A percentile compares a stretch with the other conserved stretches of the same genome.
Evolutionary conservation across 1,140 invertebrate genomes (phyloP).

Genomic region (Drosophila ogumai): DNA sequence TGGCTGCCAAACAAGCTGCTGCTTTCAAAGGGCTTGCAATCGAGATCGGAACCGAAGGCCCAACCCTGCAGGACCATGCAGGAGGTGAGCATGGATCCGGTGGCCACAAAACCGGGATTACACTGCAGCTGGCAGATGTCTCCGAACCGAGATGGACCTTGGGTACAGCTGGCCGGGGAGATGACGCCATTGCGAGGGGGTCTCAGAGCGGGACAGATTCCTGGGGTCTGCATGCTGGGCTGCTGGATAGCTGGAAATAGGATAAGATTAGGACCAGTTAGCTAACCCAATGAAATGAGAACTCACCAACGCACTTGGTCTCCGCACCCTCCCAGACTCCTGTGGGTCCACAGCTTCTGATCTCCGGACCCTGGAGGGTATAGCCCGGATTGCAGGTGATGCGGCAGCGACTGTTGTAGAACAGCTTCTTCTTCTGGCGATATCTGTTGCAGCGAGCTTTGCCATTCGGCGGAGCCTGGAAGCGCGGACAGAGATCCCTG

Average conservation of each 20-base stretch:
- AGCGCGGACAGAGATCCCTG: slow-evolving; percentile 73
- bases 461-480: slow-evolving; percentile 82
- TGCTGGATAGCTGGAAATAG: neutral
- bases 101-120: slow-evolving; percentile 78
- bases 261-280: rapidly evolving
- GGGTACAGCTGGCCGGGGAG: slow-evolving; percentile 84
- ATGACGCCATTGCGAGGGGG: slow-evolving; percentile 85
- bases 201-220: slow-evolving; percentile 81
- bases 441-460: slow-evolving; percentile 83
- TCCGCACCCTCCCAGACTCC: slow-evolving; percentile 86
- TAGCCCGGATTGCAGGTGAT: slow-evolving; percentile 86
- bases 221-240: neutral
- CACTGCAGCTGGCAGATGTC: slow-evolving; percentile 85
- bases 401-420: slow-evolving; percentile 86
- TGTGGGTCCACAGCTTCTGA: slow-evolving; percentile 85
- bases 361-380: slow-evolving; percentile 85
- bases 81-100: slow-evolving; percentile 37
- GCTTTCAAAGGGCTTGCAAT: slow-evolving; percentile 70
- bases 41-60: slow-evolving; percentile 58
- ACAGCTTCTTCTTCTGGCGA: slow-evolving; percentile 69
- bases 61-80: slow-evolving; percentile 66
- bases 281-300: too few species aligned
- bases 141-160: slow-evolving; percentile 82
- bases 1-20: slow-evolving; percentile 7
- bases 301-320: slow-evolving; percentile 86